Evolutionary conservation across 2,888 invertebrate genomes (phyloP).

Genomic region (Coelopa pilipes): DNA sequence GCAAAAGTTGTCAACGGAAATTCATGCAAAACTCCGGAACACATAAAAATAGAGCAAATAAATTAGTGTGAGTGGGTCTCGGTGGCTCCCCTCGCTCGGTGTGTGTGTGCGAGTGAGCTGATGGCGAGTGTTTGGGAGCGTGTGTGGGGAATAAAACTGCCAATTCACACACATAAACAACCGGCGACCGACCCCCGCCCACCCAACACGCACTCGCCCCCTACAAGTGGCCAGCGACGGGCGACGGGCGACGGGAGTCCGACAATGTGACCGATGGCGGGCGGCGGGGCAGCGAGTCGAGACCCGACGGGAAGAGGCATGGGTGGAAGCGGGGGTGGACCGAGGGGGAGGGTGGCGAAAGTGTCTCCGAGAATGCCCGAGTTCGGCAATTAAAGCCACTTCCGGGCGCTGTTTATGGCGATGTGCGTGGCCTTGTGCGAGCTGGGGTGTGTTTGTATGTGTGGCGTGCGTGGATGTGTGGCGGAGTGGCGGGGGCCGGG

Average conservation of each 20-base stretch:
- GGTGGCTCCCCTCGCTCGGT: too few relatives aligned
- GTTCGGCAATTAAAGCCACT: slow-evolving; percentile 32
- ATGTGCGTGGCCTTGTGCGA: not conserved
- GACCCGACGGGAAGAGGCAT: not conserved
- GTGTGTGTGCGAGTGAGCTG: too few relatives aligned
- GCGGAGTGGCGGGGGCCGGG: not conserved
- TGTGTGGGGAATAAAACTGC: not conserved
- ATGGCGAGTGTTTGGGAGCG: not conserved
- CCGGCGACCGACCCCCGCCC: too few relatives aligned
- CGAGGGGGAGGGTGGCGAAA: not conserved
- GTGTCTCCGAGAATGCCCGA: slow-evolving; percentile 14
- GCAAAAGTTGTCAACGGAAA: not conserved
- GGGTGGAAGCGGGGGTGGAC: not conserved
- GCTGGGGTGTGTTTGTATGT: not conserved
- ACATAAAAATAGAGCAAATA: not conserved
- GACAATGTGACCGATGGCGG: not conserved
- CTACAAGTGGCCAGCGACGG: not conserved
- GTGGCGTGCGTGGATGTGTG: not conserved
- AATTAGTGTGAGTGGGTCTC: not conserved
- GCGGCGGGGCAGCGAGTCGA: too few relatives aligned
- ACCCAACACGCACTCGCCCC: not conserved
- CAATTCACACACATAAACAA: slow-evolving; percentile 1
- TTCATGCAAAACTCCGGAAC: slow-evolving; percentile 13
- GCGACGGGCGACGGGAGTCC: not conserved
- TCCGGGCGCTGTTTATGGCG: slow-evolving; percentile 26